Evolutionary conservation across 2,797 vertebrate species (phyloP).

Genomic region (Diglossa cyanea): DNA sequence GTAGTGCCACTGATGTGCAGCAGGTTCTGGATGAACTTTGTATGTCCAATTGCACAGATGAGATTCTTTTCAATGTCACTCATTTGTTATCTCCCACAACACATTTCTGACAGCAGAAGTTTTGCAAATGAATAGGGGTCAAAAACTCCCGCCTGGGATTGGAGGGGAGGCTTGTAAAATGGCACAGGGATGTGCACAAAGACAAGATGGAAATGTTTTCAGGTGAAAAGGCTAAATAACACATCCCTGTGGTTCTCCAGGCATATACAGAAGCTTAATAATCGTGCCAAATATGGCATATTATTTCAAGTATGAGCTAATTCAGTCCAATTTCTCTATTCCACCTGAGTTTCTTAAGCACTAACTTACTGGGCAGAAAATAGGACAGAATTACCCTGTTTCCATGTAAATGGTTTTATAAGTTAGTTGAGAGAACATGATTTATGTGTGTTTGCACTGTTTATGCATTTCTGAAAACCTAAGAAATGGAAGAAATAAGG

Average conservation of each 20-base stretch:
- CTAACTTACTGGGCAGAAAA: background rate
- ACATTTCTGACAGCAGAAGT: background rate
- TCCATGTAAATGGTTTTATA: background rate
- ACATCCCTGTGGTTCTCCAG: background rate
- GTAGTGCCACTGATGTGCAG: background rate
- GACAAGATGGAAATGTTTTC: background rate
- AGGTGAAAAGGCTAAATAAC: background rate
- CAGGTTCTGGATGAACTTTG: background rate
- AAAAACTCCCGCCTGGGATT: background rate
- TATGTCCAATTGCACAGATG: background rate
- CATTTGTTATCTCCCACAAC: background rate
- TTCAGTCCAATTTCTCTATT: background rate
- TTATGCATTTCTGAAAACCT: background rate
- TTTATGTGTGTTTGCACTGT: slow-evolving; percentile 32
- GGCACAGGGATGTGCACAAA: background rate
- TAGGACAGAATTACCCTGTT: background rate
- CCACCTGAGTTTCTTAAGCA: background rate
- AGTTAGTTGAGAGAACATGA: slow-evolving; percentile 20
- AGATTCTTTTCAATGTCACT: background rate
- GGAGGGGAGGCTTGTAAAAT: background rate
- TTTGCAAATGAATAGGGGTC: background rate
- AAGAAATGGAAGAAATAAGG: slow-evolving; percentile 15
- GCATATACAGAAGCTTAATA: background rate
- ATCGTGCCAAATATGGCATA: background rate
- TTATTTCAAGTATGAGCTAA: background rate